phyloP scores from a whole-genome alignment of 2,797 vertebrate species.

The Hapalemur alaotrensis region DNA sequence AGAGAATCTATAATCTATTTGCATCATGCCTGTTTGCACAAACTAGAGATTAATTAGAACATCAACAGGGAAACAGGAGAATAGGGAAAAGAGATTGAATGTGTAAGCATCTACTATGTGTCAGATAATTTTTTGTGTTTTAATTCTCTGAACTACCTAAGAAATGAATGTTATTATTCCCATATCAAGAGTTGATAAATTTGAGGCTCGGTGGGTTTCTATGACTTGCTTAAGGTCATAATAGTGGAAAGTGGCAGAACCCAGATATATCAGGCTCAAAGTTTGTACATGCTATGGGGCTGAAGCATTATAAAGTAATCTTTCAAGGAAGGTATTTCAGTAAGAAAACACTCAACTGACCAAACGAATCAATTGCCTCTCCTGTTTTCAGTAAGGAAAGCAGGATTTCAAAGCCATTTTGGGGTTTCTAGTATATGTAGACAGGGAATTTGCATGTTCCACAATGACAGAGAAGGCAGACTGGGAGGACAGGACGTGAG shows the following conservation, averaged over 20 bases:
- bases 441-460: background rate
- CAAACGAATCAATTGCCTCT: background rate
- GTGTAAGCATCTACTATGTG: background rate
- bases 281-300: background rate
- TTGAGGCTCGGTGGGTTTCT: background rate
- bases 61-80: conserved; percentile 9
- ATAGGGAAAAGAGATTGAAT: conserved; percentile 13
- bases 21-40: background rate
- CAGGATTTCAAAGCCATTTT: conserved; percentile 13
- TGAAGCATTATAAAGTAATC: background rate
- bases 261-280: background rate
- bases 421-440: background rate
- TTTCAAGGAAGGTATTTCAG: conserved; percentile 14
- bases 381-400: conserved; percentile 41
- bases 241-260: background rate
- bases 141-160: conserved; percentile 6
- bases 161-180: background rate
- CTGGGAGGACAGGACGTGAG: conserved; percentile 58
- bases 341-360: conserved; percentile 31
- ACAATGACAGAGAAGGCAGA: background rate
- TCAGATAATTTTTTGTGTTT: conserved; percentile 13
- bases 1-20: background rate
- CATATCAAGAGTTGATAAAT: background rate
- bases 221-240: background rate
- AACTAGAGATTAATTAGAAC: background rate